These are phyloP conservation scores for Malurus cyaneus DNA, from an alignment of 2,113 vertebrate genomes.

Conservation along the genomic window DNA sequence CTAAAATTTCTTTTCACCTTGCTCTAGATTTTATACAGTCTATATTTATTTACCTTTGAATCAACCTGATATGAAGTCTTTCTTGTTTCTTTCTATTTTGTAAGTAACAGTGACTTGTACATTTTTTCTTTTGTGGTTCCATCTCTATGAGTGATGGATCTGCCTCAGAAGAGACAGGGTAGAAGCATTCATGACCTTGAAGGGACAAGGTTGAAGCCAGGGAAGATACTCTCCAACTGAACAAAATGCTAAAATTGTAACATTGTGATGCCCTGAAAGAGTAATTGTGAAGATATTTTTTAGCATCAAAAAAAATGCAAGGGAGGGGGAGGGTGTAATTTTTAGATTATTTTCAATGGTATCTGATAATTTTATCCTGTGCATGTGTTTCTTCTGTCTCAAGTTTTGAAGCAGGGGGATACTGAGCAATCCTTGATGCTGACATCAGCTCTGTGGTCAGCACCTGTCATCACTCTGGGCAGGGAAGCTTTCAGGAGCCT, in stretches of 20 bases:
- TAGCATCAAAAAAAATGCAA: background rate
- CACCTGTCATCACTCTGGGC: rapidly evolving
- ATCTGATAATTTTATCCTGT: background rate
- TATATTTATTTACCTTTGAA: background rate
- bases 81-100: background rate
- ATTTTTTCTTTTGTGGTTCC: background rate
- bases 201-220: background rate
- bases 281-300: background rate
- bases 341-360: background rate
- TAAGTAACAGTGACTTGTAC: background rate
- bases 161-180: background rate
- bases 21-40: background rate
- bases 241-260: background rate
- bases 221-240: background rate
- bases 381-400: background rate
- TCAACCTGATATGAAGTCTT: background rate
- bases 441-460: background rate
- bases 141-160: background rate
- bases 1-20: background rate
- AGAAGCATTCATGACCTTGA: background rate
- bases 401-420: background rate
- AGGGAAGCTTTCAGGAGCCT: background rate
- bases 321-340: background rate
- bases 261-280: background rate
- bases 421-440: background rate